These are phyloP conservation scores for Eupithecia inturbata DNA, from an alignment of 2,888 invertebrate species.

Conservation along the genomic window DNA sequence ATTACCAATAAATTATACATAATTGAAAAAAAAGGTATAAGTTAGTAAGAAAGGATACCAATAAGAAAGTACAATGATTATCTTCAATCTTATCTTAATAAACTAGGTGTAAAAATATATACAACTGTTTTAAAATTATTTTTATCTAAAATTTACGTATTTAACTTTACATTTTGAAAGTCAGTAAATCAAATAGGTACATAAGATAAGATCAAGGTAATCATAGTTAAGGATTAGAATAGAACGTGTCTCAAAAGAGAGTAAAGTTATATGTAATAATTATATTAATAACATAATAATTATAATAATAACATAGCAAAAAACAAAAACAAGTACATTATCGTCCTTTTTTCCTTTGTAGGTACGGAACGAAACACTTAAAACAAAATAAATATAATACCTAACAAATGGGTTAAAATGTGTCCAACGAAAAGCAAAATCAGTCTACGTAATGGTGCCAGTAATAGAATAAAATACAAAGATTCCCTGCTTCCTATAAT, in stretches of 20 bases:
- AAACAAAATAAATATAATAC: constrained; percentile 15
- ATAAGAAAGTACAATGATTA: constrained; percentile 71
- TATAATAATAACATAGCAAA: background rate
- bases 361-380: background rate
- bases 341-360: background rate
- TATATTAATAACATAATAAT: background rate
- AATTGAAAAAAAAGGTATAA: background rate
- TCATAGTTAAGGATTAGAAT: constrained; percentile 63
- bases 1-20: background rate
- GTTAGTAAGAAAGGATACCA: constrained; percentile 5
- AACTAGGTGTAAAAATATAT: constrained; percentile 41
- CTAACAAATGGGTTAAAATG: background rate
- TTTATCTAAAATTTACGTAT: constrained; percentile 19
- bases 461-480: background rate
- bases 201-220: constrained; percentile 81
- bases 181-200: constrained; percentile 35
- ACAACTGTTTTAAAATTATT: constrained; percentile 43
- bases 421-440: background rate
- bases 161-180: constrained; percentile 34
- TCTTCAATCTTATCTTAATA: constrained; percentile 78
- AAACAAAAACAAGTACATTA: background rate
- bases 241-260: background rate
- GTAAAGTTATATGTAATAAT: too few relatives aligned
- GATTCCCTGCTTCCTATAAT: background rate
- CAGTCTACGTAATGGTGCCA: background rate